A percentile compares a stretch with the other conserved stretches of the same genome.
Evolutionary conservation across 2,888 invertebrate species (phyloP).

Genomic region (Willowsia nigromaculata): DNA sequence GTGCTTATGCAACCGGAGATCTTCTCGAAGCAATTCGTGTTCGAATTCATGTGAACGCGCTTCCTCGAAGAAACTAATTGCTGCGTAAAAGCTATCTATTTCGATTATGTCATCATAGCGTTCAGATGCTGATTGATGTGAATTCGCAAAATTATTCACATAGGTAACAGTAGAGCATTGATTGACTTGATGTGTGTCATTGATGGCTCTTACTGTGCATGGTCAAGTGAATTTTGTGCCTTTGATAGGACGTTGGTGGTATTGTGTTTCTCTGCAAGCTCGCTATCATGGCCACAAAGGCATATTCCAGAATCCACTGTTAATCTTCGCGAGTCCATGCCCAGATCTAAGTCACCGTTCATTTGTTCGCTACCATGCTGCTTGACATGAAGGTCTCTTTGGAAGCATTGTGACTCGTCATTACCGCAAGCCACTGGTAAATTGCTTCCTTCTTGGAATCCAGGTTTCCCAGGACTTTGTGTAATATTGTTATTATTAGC

Average conservation of each 20-base stretch:
- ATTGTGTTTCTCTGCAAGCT: conserved; percentile 29
- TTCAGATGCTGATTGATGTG: too few relatives aligned
- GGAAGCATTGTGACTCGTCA: conserved; percentile 19
- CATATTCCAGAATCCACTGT: conserved; percentile 62
- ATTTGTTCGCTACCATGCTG: conserved; percentile 5
- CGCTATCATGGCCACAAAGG: conserved; percentile 54
- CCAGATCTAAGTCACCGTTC: conserved; percentile 30
- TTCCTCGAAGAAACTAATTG: too few relatives aligned
- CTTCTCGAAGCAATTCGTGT: too few relatives aligned
- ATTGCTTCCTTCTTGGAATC: conserved; percentile 1
- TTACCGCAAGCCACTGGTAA: background rate
- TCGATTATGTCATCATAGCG: too few relatives aligned
- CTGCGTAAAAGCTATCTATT: too few relatives aligned
- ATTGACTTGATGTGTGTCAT: too few relatives aligned
- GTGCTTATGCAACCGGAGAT: too few relatives aligned
- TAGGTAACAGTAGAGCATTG: too few relatives aligned
- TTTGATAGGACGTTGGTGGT: background rate
- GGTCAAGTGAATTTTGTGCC: conserved; percentile 25
- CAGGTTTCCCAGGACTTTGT: background rate
- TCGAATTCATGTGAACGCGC: too few relatives aligned
- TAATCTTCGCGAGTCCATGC: conserved; percentile 47
- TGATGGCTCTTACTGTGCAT: conserved; percentile 31
- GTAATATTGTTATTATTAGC: conserved; percentile 15
- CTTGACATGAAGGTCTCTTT: conserved; percentile 23
- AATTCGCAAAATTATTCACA: too few relatives aligned